Evolutionary conservation across 2,888 invertebrate species (phyloP).

Genomic region (Arge pagana): DNA sequence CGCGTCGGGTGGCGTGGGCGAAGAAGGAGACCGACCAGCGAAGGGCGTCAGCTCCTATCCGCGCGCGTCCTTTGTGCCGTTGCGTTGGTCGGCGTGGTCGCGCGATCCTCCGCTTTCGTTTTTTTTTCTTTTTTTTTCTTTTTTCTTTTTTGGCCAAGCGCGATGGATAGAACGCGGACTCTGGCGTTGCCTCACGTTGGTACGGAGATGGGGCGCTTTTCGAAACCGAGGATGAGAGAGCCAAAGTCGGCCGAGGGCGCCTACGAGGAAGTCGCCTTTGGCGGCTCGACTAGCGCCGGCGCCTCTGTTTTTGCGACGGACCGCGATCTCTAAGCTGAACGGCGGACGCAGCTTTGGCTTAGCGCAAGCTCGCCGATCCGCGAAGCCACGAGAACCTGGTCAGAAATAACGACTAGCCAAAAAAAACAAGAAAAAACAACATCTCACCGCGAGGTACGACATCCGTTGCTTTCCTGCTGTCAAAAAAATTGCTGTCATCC

Average conservation of each 20-base stretch:
- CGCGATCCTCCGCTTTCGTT: slow-evolving; percentile 15
- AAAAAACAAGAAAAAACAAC: no score
- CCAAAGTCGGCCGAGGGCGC: slow-evolving; percentile 13
- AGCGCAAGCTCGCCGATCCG: no score
- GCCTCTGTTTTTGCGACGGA: slow-evolving; percentile 46
- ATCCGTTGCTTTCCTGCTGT: no score
- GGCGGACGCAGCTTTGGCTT: no score
- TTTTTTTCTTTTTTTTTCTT: slow-evolving; percentile 8
- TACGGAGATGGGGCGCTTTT: slow-evolving; percentile 16
- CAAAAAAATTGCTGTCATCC: no score
- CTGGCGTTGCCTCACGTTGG: slow-evolving; percentile 10
- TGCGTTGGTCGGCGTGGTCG: no score
- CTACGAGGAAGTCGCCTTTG: slow-evolving; percentile 25
- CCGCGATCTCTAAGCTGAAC: no score
- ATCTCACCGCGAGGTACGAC: no score
- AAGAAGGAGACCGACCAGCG: slow-evolving; percentile 15
- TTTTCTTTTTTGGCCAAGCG: slow-evolving; percentile 9
- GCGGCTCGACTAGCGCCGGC: slow-evolving; percentile 49
- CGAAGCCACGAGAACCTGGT: no score
- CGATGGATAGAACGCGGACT: background rate
- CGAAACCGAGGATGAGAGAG: background rate
- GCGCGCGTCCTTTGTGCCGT: slow-evolving; percentile 27
- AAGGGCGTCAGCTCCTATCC: slow-evolving; percentile 29
- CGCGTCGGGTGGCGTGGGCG: slow-evolving; percentile 12
- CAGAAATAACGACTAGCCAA: no score